Conservation (phyloP, 30 jellyfish, hydroid and myxozoan genomes). For the Cassiopea andromeda region DNA sequence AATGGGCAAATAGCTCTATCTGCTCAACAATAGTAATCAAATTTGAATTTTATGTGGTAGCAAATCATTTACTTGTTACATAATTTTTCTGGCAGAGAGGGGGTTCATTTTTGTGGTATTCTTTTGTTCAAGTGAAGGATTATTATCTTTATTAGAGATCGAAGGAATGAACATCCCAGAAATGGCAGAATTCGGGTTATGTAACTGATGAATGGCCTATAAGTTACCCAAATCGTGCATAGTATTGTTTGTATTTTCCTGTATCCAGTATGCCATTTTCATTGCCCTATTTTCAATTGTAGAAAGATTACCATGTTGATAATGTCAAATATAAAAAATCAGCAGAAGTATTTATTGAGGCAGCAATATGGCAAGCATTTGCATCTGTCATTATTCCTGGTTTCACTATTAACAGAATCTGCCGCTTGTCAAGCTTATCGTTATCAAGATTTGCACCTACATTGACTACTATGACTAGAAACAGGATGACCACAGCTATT, state of each 20-base stretch:
- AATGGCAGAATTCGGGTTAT: too few species aligned
- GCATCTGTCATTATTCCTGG: conserved; percentile 88
- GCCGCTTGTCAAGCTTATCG: conserved; percentile 48
- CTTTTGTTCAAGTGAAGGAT: too few species aligned
- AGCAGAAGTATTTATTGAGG: conserved; percentile 69
- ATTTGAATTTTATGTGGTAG: too few species aligned
- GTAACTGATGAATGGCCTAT: too few species aligned
- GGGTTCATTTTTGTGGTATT: too few species aligned
- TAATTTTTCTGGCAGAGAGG: too few species aligned
- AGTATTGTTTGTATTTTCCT: too few species aligned
- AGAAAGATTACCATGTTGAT: neutral
- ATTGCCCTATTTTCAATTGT: neutral
- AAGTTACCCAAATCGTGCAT: neutral
- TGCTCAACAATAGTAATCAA: too few species aligned
- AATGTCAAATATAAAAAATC: conserved; percentile 13
- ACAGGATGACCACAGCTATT: conserved; percentile 35
- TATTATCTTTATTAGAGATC: too few species aligned
- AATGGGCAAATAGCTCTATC: too few species aligned
- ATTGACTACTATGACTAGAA: conserved; percentile 18
- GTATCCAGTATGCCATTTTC: neutral
- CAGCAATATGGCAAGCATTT: conserved; percentile 85
- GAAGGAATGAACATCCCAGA: too few species aligned
- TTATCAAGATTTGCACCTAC: conserved; percentile 48
- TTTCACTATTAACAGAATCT: conserved; percentile 75
- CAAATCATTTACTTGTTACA: too few species aligned